A percentile compares a stretch with the other conserved stretches of the same genome.
phyloP scores from a whole-genome alignment of 2,113 vertebrate genomes.

The Eclectus roratus region DNA sequence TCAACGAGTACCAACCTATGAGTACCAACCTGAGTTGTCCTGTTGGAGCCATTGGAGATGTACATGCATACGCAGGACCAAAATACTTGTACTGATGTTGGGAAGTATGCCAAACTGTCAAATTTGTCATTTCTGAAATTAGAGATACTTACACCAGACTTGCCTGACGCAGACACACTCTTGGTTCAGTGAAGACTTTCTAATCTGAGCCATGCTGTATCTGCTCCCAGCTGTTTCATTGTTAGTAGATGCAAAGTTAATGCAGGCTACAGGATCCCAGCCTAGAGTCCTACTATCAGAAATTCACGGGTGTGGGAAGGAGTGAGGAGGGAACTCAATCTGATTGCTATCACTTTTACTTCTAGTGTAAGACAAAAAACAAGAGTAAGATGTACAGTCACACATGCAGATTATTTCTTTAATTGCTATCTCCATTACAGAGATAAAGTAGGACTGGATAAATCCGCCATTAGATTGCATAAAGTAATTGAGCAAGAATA shows the following conservation, averaged over 20 bases:
- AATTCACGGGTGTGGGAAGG: background rate
- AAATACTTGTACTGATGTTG: background rate
- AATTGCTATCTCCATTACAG: conserved; percentile 13
- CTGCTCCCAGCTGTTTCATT: background rate
- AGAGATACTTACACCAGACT: background rate
- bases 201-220: background rate
- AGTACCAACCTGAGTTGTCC: background rate
- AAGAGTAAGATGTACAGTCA: background rate
- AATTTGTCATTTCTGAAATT: background rate
- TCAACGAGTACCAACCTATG: background rate
- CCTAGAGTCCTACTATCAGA: background rate
- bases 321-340: background rate
- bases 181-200: background rate
- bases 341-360: background rate
- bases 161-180: background rate
- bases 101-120: background rate
- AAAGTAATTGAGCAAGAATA: conserved; percentile 6
- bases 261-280: background rate
- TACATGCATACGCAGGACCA: background rate
- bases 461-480: background rate
- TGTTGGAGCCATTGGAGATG: background rate
- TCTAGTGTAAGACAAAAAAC: background rate
- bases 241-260: background rate
- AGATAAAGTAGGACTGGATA: background rate
- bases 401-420: background rate